Evolutionary conservation across 2,113 vertebrate species (phyloP).

Genomic region (Bostrychus sinensis): DNA sequence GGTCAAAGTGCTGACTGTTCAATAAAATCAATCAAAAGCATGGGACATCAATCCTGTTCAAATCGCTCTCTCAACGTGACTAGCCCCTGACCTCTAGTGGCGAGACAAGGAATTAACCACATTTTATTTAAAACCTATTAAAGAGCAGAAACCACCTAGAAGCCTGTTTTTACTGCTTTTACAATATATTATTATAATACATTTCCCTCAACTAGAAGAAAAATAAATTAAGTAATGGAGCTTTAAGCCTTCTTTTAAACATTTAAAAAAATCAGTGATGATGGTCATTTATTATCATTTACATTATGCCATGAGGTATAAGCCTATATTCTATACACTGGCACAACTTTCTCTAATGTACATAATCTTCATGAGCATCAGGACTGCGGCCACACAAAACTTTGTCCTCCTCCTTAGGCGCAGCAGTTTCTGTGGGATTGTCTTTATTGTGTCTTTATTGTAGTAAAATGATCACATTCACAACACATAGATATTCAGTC

Average conservation of each 20-base stretch:
- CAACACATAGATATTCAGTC: slow-evolving; percentile 14
- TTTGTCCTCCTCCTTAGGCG: background rate
- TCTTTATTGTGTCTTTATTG: background rate
- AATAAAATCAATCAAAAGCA: slow-evolving; percentile 30
- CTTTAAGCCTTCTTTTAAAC: too few species aligned
- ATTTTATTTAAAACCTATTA: slow-evolving; percentile 33
- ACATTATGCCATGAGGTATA: too few species aligned
- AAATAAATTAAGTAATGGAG: too few species aligned
- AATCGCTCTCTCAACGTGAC: slow-evolving; percentile 32
- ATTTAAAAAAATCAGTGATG: too few species aligned
- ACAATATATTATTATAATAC: too few species aligned
- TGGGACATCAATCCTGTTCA: slow-evolving; percentile 1
- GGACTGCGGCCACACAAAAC: background rate
- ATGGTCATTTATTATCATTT: too few species aligned
- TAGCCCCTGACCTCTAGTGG: slow-evolving; percentile 79
- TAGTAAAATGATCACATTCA: slow-evolving; percentile 20
- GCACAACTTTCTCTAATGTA: background rate
- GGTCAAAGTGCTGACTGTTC: slow-evolving; percentile 32
- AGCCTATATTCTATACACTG: too few species aligned
- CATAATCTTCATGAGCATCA: background rate
- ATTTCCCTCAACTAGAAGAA: too few species aligned
- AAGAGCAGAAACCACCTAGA: too few species aligned
- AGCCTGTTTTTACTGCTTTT: too few species aligned
- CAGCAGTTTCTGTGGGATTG: background rate
- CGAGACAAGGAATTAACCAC: slow-evolving; percentile 30